Percentiles rank a stretch among this genome's conserved stretches.
phyloP scores from a whole-genome alignment of 2,113 vertebrate species.

The Gymnobelideus leadbeateri region DNA sequence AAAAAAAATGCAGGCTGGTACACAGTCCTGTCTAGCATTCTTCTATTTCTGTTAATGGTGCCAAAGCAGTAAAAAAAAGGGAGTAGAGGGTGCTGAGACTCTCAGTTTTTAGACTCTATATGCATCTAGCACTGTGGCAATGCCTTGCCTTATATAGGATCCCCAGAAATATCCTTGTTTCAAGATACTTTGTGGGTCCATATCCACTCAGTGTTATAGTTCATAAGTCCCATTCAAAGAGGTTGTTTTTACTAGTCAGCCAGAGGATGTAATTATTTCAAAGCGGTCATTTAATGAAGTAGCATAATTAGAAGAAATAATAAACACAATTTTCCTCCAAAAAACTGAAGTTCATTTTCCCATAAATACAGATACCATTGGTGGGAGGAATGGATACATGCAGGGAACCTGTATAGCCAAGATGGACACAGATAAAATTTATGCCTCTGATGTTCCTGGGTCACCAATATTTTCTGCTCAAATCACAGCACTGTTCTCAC shows the following conservation, averaged over 20 bases:
- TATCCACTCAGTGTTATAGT: neutral
- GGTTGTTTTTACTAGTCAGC: neutral
- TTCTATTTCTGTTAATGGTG: neutral
- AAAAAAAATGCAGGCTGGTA: neutral
- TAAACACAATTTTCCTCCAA: neutral
- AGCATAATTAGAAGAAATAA: neutral
- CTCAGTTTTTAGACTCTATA: neutral
- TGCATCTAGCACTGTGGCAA: too few relatives aligned
- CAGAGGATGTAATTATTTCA: neutral
- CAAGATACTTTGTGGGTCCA: neutral
- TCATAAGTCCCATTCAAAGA: neutral
- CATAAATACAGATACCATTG: neutral
- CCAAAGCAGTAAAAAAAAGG: neutral
- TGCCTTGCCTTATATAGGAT: too few relatives aligned
- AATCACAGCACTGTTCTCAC: neutral
- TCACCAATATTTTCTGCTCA: neutral
- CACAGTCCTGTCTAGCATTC: neutral
- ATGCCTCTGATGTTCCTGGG: neutral
- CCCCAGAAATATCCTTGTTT: neutral
- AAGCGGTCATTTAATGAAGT: neutral
- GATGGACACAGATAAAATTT: neutral
- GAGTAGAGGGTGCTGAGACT: neutral
- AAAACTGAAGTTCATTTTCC: neutral
- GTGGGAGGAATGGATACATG: neutral
- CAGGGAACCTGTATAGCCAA: neutral